These are phyloP conservation scores for Galeruca laticollis DNA, from an alignment of 2,888 invertebrate genomes.

Conservation along the genomic window DNA sequence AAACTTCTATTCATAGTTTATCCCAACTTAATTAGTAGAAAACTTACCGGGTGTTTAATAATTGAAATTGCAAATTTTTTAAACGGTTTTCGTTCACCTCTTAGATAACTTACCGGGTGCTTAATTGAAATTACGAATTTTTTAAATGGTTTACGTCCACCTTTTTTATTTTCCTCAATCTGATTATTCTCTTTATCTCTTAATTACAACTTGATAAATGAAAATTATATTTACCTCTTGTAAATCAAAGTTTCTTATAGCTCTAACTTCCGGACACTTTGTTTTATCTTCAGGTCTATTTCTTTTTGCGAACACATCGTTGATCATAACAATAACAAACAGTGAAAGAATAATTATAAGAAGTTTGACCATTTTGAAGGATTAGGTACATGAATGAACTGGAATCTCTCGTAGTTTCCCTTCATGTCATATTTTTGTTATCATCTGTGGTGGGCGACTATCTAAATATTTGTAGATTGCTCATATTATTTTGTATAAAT, in stretches of 20 bases:
- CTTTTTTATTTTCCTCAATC: too few species aligned
- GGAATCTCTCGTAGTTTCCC: slow-evolving; percentile 22
- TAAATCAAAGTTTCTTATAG: slow-evolving; percentile 83
- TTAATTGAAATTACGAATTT: too few species aligned
- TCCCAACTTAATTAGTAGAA: too few species aligned
- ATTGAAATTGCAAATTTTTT: too few species aligned
- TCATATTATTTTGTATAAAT: neutral
- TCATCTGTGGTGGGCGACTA: slow-evolving; percentile 34
- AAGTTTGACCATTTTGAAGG: slow-evolving; percentile 38
- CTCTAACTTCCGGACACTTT: slow-evolving; percentile 83
- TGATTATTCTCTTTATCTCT: too few species aligned
- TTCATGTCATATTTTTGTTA: slow-evolving; percentile 29
- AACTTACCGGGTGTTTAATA: too few species aligned
- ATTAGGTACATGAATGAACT: slow-evolving; percentile 4
- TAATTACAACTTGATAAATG: neutral
- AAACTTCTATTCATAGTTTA: too few species aligned
- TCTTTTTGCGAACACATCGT: slow-evolving; percentile 32
- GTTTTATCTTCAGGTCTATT: slow-evolving; percentile 73
- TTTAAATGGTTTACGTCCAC: too few species aligned
- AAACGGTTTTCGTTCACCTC: too few species aligned
- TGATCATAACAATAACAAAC: slow-evolving; percentile 19
- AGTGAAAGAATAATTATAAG: slow-evolving; percentile 21
- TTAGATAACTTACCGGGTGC: neutral
- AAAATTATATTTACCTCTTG: slow-evolving; percentile 70
- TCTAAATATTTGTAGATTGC: slow-evolving; percentile 28